Evolutionary conservation across 2,888 invertebrate genomes (phyloP).

Genomic region (Hemistola chrysoprasaria): DNA sequence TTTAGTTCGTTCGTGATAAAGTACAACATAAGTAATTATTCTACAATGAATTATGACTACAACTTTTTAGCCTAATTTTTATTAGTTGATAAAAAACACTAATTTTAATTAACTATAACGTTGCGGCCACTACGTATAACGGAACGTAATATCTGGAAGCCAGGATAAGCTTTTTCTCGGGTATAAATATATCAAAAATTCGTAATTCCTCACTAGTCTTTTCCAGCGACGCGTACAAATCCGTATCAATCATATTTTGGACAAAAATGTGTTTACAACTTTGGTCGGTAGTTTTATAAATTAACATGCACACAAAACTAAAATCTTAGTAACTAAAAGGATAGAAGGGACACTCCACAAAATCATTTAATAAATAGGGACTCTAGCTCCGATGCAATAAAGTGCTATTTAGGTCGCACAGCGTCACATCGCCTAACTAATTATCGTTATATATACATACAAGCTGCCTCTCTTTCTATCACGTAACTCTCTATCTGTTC

Average conservation of each 20-base stretch:
- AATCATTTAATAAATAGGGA: no score
- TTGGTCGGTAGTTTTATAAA: slow-evolving; percentile 5
- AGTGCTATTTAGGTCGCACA: no score
- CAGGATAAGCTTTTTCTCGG: slow-evolving; percentile 20
- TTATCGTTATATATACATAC: no score
- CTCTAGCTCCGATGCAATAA: no score
- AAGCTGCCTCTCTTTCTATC: no score
- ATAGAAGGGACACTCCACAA: no score
- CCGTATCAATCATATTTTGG: slow-evolving; percentile 39
- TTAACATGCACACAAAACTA: no score
- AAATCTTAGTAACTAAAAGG: no score
- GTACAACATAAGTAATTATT: slow-evolving; percentile 26
- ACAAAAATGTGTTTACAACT: slow-evolving; percentile 9
- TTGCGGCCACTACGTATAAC: slow-evolving; percentile 22
- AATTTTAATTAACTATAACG: slow-evolving; percentile 36
- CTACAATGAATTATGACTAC: slow-evolving; percentile 23
- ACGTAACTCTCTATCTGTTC: no score
- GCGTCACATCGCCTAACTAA: no score
- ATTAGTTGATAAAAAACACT: slow-evolving; percentile 25
- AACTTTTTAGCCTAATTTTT: slow-evolving; percentile 18
- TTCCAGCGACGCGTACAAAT: slow-evolving; percentile 56
- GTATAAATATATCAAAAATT: slow-evolving; percentile 46
- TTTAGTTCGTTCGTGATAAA: slow-evolving; percentile 20
- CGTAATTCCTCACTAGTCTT: slow-evolving; percentile 56
- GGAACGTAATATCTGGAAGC: slow-evolving; percentile 29